Base-by-base conservation (phyloP, 2,888 invertebrate species). In the Nysson spinosus region DNA sequence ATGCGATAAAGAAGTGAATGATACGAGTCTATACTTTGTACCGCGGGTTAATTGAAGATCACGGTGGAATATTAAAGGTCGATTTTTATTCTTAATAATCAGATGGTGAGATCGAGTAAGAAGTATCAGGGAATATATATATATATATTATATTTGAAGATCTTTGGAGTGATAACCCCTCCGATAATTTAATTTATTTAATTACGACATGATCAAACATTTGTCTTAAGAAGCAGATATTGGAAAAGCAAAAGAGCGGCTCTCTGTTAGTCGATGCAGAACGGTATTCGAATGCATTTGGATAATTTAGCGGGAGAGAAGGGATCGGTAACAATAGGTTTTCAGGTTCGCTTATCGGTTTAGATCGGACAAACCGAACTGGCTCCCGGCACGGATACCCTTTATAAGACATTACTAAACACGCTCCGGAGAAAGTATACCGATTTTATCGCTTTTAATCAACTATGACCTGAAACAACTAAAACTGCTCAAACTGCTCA, bases 281-380 rank as follows among this genome's bases (percentile, higher is more conserved):
- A 69, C 69, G 69, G 69, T 49, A 55, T 69, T 69, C 64, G 64
- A 68, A 56, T 70, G 61, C 63, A 69, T 70, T 75, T 70, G 56
- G 70, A 70, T 75, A 64, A 73, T 75, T 73, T 67, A 69, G 32
- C 43, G 22, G 44, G 22, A 50, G 37, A 42, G 58, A 49, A 51
- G 63, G 51, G 54, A 42, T 4, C 26, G 40, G 51, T 69, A 70
- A 73, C 73, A 73, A 75, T 71, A 64, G 73, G 60, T 73, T 71
- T 73, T 58, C 70, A 66, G 60, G 51, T 42, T 55, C 37, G 64
- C 58, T 72, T 70, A 72, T 70, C 66, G 62, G 47, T 62, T 61
- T 58, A 54, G 56, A 70, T 70, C 70, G 69, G 60, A 60, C 69
- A 69, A 69, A 56, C 67, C 30, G 55, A 44, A 39, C 30, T 30